Evolutionary conservation across 2,797 vertebrate genomes (phyloP).

Genomic region (Peromyscus aztecus): DNA sequence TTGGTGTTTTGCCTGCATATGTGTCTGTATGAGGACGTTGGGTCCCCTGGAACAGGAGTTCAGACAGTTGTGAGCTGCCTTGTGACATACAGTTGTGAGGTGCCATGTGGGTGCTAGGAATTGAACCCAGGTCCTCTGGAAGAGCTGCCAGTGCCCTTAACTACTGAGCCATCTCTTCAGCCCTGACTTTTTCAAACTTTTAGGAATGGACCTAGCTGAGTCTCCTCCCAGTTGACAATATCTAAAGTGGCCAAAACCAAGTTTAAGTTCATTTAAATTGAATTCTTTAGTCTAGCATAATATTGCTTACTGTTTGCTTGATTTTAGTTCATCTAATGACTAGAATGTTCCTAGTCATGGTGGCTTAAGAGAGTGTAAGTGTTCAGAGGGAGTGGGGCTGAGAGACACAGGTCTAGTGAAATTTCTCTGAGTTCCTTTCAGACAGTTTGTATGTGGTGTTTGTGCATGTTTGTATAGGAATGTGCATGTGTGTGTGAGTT

Average conservation of each 20-base stretch:
- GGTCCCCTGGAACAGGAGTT: too few species aligned
- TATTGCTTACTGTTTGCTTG: not conserved
- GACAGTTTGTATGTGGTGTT: not conserved
- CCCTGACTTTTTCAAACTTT: not conserved
- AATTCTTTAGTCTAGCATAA: not conserved
- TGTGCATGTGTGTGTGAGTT: not conserved
- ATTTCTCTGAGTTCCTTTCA: not conserved
- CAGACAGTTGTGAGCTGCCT: too few species aligned
- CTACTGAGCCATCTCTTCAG: too few species aligned
- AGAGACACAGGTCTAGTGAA: not conserved
- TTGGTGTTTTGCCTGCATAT: too few species aligned
- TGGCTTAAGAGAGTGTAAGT: not conserved
- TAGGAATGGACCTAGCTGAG: not conserved
- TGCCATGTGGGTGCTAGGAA: too few species aligned
- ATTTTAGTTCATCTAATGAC: not conserved
- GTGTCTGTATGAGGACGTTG: too few species aligned
- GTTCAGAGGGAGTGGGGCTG: not conserved
- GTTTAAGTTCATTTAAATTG: constrained; percentile 32
- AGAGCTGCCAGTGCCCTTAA: too few species aligned
- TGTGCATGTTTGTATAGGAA: not conserved
- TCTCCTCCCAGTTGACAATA: not conserved
- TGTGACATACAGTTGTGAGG: too few species aligned
- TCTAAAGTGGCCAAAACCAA: constrained; percentile 12
- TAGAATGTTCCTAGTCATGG: not conserved
- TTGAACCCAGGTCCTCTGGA: too few species aligned